Percentiles rank a stretch among this genome's conserved stretches.
Evolutionary conservation across 1,140 invertebrate genomes (phyloP).

Genomic region (Mizuhopecten yessoensis): DNA sequence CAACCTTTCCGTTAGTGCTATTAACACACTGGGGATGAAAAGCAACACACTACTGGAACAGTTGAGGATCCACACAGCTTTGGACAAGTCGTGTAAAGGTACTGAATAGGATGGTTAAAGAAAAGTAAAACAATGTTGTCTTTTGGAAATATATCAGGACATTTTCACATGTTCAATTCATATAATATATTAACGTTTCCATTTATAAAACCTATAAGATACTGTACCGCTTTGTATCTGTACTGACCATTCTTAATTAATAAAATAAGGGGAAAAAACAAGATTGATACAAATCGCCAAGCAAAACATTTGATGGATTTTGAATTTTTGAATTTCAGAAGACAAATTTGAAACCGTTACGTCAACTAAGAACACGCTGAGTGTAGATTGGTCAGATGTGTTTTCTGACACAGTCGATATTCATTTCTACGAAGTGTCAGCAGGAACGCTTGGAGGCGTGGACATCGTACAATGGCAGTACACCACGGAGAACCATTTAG

Average conservation of each 20-base stretch:
- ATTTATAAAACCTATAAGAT: too few species aligned
- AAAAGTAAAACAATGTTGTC: too few species aligned
- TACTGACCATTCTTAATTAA: too few species aligned
- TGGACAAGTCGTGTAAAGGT: not conserved
- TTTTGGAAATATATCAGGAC: too few species aligned
- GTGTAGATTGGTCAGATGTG: not conserved
- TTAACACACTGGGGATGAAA: not conserved
- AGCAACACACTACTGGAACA: not conserved
- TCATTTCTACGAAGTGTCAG: not conserved
- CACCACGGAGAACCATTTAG: not conserved
- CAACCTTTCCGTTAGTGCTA: not conserved
- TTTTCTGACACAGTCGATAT: not conserved
- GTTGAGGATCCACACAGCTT: not conserved
- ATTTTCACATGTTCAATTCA: too few species aligned
- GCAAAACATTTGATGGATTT: too few species aligned
- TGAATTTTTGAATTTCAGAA: too few species aligned
- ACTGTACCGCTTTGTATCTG: too few species aligned
- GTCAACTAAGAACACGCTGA: not conserved
- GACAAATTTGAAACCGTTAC: not conserved
- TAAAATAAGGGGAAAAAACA: too few species aligned
- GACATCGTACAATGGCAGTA: not conserved
- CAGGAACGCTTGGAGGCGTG: not conserved
- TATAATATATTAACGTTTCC: too few species aligned
- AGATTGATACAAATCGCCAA: too few species aligned
- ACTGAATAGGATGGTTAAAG: not conserved